Evolutionary conservation across 1,140 invertebrate genomes (phyloP).

Genomic region (Drosophila arawakana): DNA sequence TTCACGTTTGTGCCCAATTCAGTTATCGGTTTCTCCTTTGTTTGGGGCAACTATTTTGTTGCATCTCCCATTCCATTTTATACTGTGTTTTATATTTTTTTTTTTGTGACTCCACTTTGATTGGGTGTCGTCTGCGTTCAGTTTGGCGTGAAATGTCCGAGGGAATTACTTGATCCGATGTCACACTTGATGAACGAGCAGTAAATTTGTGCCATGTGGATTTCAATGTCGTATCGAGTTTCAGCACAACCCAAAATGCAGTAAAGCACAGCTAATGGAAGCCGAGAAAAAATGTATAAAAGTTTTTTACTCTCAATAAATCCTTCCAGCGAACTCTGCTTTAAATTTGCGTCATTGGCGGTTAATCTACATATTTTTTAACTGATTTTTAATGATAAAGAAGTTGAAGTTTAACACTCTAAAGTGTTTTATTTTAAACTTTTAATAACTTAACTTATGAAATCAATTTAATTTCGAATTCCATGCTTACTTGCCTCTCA

Average conservation of each 20-base stretch:
- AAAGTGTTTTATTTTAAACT: no score
- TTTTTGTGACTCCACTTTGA: conserved; percentile 55
- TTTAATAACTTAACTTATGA: no score
- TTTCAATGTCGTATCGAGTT: conserved; percentile 57
- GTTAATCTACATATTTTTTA: no score
- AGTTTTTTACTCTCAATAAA: no score
- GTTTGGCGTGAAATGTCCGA: conserved; percentile 78
- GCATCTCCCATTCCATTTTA: conserved; percentile 14
- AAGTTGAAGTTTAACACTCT: no score
- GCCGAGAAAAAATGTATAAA: not conserved
- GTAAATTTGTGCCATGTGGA: conserved; percentile 67
- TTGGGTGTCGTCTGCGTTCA: conserved; percentile 81
- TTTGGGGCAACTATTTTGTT: conserved; percentile 46
- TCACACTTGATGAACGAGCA: conserved; percentile 78
- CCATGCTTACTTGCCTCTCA: no score
- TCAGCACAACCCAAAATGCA: conserved; percentile 33
- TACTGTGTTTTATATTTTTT: conserved; percentile 14
- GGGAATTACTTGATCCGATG: conserved; percentile 74
- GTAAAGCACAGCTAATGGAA: not conserved
- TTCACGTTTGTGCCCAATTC: conserved; percentile 24
- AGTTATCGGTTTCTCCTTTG: conserved; percentile 48
- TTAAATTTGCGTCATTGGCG: not conserved
- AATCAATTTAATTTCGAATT: no score
- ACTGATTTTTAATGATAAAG: no score
- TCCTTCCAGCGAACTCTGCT: not conserved